These are phyloP conservation scores for Drosophila mimetica DNA, from an alignment of 2,888 invertebrate genomes.

Conservation along the genomic window DNA sequence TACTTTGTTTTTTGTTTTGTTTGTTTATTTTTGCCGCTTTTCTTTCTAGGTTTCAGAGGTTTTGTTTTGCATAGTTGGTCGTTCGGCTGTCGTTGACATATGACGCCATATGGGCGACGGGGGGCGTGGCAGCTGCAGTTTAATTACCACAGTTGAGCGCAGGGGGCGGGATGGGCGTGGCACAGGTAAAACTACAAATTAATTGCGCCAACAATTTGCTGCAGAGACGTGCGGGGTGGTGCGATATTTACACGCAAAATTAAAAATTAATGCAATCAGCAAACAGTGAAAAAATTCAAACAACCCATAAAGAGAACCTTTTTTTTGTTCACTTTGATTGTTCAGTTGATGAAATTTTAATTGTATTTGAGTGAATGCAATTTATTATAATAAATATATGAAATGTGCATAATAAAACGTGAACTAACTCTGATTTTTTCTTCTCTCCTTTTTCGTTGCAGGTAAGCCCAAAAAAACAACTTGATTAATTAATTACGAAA, in stretches of 20 bases:
- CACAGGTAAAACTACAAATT: constrained; percentile 60
- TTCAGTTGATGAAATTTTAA: constrained; percentile 52
- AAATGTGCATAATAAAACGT: constrained; percentile 2
- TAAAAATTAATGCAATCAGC: constrained; percentile 66
- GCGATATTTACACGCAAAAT: constrained; percentile 64
- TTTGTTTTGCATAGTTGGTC: constrained; percentile 37
- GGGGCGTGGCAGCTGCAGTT: constrained; percentile 42
- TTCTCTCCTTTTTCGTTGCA: constrained; percentile 28
- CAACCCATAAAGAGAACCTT: not conserved
- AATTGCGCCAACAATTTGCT: constrained; percentile 58
- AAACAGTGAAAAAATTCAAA: constrained; percentile 15
- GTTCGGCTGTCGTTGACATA: constrained; percentile 52
- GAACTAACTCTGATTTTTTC: constrained; percentile 6
- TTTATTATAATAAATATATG: constrained; percentile 42
- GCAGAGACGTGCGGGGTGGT: not conserved
- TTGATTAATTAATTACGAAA: constrained; percentile 5
- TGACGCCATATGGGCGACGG: constrained; percentile 39
- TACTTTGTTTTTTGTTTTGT: constrained; percentile 27
- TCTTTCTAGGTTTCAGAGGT: constrained; percentile 44
- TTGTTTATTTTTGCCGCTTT: constrained; percentile 39
- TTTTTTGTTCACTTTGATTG: constrained; percentile 23
- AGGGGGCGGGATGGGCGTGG: constrained; percentile 8
- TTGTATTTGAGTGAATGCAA: constrained; percentile 56
- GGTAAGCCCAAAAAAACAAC: constrained; percentile 30
- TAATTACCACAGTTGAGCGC: constrained; percentile 57